Conservation (phyloP, 92 coral and sea anemone species). For the Metridium senile region DNA sequence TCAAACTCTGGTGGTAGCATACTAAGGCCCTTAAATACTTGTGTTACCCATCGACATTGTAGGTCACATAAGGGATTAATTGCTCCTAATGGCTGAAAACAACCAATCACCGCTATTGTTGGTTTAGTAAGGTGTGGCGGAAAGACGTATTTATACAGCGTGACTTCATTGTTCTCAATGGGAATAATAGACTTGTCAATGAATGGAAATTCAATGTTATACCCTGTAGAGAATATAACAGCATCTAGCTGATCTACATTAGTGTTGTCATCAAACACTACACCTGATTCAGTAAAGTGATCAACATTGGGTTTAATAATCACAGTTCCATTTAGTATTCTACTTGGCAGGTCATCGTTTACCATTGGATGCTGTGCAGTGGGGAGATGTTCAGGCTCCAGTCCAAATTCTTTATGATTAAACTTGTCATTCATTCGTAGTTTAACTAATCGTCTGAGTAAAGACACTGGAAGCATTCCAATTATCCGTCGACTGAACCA, state of each 20-base stretch:
- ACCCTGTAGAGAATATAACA: slow-evolving; percentile 91
- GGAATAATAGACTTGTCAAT: slow-evolving; percentile 69
- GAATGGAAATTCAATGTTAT: slow-evolving; percentile 69
- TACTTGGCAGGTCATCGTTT: slow-evolving; percentile 85
- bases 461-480: too few species aligned
- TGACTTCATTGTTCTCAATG: slow-evolving; percentile 59
- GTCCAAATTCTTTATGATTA: slow-evolving; percentile 57
- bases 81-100: slow-evolving; percentile 61
- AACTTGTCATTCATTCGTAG: too few species aligned
- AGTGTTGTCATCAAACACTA: slow-evolving; percentile 79
- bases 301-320: slow-evolving; percentile 74
- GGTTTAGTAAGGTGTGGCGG: slow-evolving; percentile 63
- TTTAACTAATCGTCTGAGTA: too few species aligned
- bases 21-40: slow-evolving; percentile 66
- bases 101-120: slow-evolving; percentile 72
- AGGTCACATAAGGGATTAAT: slow-evolving; percentile 77
- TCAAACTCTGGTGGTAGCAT: slow-evolving; percentile 18
- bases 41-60: slow-evolving; percentile 83
- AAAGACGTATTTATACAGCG: slow-evolving; percentile 78
- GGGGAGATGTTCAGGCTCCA: slow-evolving; percentile 64
- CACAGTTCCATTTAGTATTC: slow-evolving; percentile 69
- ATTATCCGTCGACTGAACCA: too few species aligned
- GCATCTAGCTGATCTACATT: slow-evolving; percentile 61
- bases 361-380: slow-evolving; percentile 70
- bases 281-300: slow-evolving; percentile 69